Base-by-base conservation (phyloP, 2,797 vertebrate species). In the Xerus rutilus region DNA sequence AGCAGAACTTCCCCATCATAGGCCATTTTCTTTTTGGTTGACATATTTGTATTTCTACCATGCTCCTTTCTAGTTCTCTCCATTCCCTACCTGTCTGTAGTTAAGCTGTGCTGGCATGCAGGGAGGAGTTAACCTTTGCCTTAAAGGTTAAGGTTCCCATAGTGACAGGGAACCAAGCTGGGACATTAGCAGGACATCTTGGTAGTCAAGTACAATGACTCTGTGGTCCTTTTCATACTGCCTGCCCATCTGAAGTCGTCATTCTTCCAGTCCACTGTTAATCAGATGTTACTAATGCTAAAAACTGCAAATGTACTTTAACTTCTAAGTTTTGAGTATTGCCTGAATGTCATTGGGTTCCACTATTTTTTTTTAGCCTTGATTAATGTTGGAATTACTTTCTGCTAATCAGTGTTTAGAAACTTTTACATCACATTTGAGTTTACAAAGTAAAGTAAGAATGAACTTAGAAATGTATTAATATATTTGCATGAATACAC, bases 391-490 rank as follows among this genome's bases (percentile, higher is more conserved):
- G 17, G 69, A 83, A 57, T 89, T 92, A 81, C 64, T 96, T 96
- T 72, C 35, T 91, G 15, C 78, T 90, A 54, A 25, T 74, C 32
- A 78, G 2, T 7, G 14, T 85, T 92, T 88, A 78, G 59, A 93
- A 86, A 39, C n/a, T 84, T 95, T 96, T 73, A 47, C 1, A 67
- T 81, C 25, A n/a, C 79, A 89, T 92, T 72, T 78, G 64, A 93
- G n/a, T 96, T 97, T 77, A 95, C 43, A 87, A 70, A 91, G 70
- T 86, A 83, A 35, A 87, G 30, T 88, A 86, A 87, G 39, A 89
- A 64, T 70, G 23, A 65, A 86, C 32, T 78, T 89, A 59, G 64
- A 83, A 86, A 72, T 89, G 5, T 86, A 67, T 62, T 67, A 89
- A 83, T 47, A 83, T 4, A 30, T 86, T 95, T 89, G 39, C 6